A percentile compares a stretch with the other conserved stretches of the same genome.
Evolutionary conservation across 2,888 invertebrate genomes (phyloP).

Genomic region (Abscondita cerata): DNA sequence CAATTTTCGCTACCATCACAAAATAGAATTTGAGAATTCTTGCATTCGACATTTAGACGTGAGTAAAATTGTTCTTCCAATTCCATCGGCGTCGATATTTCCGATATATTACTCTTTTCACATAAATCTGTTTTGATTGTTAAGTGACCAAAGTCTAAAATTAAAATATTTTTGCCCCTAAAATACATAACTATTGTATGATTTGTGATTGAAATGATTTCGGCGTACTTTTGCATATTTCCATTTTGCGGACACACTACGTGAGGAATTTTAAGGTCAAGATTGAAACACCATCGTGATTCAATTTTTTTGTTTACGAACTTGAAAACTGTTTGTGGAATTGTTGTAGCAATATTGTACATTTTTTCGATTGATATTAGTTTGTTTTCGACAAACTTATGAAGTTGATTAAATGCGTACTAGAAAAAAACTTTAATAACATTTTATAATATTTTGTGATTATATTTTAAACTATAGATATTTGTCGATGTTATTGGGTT

Average conservation of each 20-base stretch:
- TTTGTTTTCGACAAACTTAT: slow-evolving; percentile 67
- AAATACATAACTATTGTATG: slow-evolving; percentile 27
- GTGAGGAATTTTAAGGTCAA: slow-evolving; percentile 79
- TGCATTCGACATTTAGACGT: slow-evolving; percentile 73
- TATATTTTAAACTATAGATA: too few relatives aligned
- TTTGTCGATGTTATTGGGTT: too few relatives aligned
- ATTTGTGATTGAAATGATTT: slow-evolving; percentile 51
- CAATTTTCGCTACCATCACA: slow-evolving; percentile 73
- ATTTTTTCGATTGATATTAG: slow-evolving; percentile 23
- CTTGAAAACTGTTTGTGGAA: slow-evolving; percentile 38
- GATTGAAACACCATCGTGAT: slow-evolving; percentile 63
- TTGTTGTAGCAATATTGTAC: slow-evolving; percentile 19
- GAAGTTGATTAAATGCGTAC: slow-evolving; percentile 75
- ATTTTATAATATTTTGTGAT: too few relatives aligned
- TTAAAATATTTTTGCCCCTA: slow-evolving; percentile 73
- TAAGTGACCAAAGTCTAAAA: slow-evolving; percentile 76
- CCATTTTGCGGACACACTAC: slow-evolving; percentile 79
- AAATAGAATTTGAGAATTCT: slow-evolving; percentile 70
- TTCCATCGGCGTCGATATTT: slow-evolving; percentile 83
- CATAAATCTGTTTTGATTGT: slow-evolving; percentile 77
- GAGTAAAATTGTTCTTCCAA: slow-evolving; percentile 82
- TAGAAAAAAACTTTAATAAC: slow-evolving; percentile 54
- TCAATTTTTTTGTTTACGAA: slow-evolving; percentile 46
- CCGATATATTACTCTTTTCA: slow-evolving; percentile 69
- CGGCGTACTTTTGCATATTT: slow-evolving; percentile 67